Evolutionary conservation across 2,797 vertebrate genomes (phyloP).

Genomic region (Pitangus sulphuratus): DNA sequence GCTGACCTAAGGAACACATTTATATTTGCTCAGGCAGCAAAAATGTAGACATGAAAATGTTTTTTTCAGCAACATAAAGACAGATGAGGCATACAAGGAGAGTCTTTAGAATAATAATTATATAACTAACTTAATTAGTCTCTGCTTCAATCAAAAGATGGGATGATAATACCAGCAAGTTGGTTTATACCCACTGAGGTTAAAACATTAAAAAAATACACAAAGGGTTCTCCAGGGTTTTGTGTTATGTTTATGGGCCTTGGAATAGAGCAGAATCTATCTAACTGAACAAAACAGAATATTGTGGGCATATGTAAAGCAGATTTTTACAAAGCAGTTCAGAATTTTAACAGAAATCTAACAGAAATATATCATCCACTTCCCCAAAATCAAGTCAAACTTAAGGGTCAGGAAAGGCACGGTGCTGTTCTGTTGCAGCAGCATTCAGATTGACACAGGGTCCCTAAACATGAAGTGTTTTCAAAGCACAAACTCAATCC

Average conservation of each 20-base stretch:
- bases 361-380: neutral
- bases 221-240: neutral
- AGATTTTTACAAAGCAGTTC: neutral
- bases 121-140: slow-evolving; percentile 23
- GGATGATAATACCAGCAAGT: neutral
- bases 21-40: slow-evolving; percentile 54
- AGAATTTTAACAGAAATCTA: neutral
- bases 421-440: fast-evolving
- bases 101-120: slow-evolving; percentile 46
- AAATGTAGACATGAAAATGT: slow-evolving; percentile 12
- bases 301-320: neutral
- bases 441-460: neutral
- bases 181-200: neutral
- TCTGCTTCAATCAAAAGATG: neutral
- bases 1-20: slow-evolving; percentile 29
- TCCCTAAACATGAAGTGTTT: neutral
- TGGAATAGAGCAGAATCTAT: neutral
- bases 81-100: slow-evolving; percentile 9
- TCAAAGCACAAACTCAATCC: neutral
- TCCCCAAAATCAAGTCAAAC: neutral
- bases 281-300: neutral
- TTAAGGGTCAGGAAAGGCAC: neutral
- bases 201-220: neutral
- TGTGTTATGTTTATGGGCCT: neutral
- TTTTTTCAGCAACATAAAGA: slow-evolving; percentile 56